Evolutionary conservation across 2,113 vertebrate genomes (phyloP).

Genomic region (Eulacestoma nigropectus): DNA sequence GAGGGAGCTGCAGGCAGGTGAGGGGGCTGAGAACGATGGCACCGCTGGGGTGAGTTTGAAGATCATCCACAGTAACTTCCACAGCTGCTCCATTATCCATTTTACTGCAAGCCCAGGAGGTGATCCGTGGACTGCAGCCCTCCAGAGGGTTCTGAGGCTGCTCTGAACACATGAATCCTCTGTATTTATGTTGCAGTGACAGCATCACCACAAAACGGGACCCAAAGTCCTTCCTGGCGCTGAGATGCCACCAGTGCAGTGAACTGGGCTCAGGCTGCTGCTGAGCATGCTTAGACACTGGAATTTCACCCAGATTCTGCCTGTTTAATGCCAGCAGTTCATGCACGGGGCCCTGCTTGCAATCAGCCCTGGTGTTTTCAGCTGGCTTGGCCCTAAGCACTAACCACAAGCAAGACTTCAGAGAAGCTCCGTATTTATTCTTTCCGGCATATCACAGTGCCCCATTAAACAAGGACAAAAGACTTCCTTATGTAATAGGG

Average conservation of each 20-base stretch:
- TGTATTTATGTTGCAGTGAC: neutral
- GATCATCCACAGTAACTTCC: neutral
- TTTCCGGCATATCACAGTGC: accelerated
- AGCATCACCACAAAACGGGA: neutral
- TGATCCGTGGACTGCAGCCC: neutral
- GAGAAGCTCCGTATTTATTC: neutral
- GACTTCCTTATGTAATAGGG: neutral
- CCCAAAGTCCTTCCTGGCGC: neutral
- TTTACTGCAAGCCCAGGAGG: neutral
- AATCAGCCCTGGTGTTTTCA: neutral
- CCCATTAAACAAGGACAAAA: neutral
- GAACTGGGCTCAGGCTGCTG: neutral
- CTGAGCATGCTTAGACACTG: accelerated
- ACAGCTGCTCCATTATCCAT: neutral
- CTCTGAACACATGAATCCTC: neutral
- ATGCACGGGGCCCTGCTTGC: neutral
- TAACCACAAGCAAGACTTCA: neutral
- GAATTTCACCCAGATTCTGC: neutral
- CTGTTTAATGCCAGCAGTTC: neutral
- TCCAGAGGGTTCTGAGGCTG: neutral
- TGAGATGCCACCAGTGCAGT: neutral
- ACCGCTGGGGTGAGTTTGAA: neutral
- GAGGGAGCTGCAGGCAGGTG: neutral
- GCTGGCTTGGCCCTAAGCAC: neutral
- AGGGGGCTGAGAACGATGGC: accelerated